Evolutionary conservation across 2,888 invertebrate genomes (phyloP), one percentile per base, ranked within the genome.

Genomic region (Lasius fuliginosus): DNA sequence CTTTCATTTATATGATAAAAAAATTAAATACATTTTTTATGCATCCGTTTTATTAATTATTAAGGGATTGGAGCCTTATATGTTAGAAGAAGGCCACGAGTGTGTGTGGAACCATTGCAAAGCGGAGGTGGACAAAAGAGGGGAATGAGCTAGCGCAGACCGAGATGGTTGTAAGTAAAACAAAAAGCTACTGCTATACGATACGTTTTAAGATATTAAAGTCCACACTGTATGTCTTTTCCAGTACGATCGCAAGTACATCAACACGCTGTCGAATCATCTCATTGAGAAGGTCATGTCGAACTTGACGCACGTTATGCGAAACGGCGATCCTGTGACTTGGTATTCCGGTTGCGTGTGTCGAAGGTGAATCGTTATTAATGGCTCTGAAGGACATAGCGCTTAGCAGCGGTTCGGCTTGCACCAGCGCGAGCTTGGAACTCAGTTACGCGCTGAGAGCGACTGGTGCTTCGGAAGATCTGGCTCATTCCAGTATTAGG

Each of bases 71-170:
- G 99, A 18, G 99, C 99, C 1, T 95, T 99, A 62, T 99, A 98
- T 94, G 98, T 99, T 1, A 96, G 99, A 56, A 96, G 99, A 75
- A 96, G 99, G 79, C 99, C 99, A 0, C 96, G 99, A 88, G 99
- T 99, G 1, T 97, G 99, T 9, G 96, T 99, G n/a, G 99, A 99
- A 94, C 97, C 99, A 3, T 96, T 99, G 68, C 99, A 99, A 95
- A 99, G 98, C 95, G 99, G 99, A 1, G 99, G 99, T 30, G 99
- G 99, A 0, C 99, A 99, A 95, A 99, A 99, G 95, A 96, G 99
- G 92, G 99, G 99, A 42, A 96, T 99, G 95, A 97, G 89, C 95
- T 99, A 76, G 96, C 98, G 5, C 93, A 96, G 92, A 94, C 95
- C 40, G 99, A 99, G 96, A 98, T 99, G 98, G 96, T 95, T 89